phyloP scores from a whole-genome alignment of 2,113 vertebrate species.

The Lonchura striata region DNA sequence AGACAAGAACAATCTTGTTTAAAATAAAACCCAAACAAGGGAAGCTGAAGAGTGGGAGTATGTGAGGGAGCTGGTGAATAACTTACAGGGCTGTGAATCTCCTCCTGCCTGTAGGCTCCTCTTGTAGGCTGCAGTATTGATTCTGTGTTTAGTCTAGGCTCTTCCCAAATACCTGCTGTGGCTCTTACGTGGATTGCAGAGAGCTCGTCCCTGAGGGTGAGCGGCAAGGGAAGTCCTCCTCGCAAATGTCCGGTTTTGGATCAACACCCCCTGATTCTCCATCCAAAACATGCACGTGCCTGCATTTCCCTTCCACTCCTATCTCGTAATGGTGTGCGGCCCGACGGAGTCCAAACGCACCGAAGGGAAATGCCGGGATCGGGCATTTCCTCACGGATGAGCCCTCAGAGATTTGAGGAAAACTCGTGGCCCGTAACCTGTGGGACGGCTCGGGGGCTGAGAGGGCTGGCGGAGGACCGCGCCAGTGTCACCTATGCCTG shows the following conservation, averaged over 20 bases:
- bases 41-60: not conserved
- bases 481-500: not conserved
- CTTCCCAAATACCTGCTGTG: not conserved
- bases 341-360: not conserved
- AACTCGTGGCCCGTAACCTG: not conserved
- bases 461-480: rapidly evolving
- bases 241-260: rapidly evolving
- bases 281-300: not conserved
- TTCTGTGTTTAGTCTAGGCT: not conserved
- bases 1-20: not conserved
- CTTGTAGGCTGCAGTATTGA: not conserved
- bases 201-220: not conserved
- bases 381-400: not conserved
- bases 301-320: not conserved
- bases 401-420: not conserved
- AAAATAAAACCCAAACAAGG: not conserved
- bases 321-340: rapidly evolving
- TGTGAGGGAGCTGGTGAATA: not conserved
- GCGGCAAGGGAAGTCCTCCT: not conserved
- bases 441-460: not conserved
- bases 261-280: not conserved
- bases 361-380: not conserved
- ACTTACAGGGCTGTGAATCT: not conserved
- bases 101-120: not conserved
- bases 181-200: rapidly evolving